These are phyloP conservation scores for Eumerus sabulonum DNA, from an alignment of 2,888 invertebrate species.

Conservation along the genomic window DNA sequence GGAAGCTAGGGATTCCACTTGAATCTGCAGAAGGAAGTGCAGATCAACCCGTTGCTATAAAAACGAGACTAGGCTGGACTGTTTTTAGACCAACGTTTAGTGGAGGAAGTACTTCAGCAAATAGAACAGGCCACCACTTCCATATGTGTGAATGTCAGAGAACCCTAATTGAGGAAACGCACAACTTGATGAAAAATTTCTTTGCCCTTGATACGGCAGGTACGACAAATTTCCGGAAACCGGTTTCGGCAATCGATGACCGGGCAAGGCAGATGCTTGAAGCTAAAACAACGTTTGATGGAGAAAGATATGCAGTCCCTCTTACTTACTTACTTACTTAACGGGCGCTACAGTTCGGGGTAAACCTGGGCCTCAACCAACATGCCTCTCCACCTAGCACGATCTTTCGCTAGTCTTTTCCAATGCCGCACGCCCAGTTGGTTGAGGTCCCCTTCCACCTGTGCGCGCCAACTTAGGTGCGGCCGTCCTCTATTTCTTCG, in stretches of 20 bases:
- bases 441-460: too few relatives aligned
- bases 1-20: background rate
- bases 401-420: too few relatives aligned
- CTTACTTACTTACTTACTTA: too few relatives aligned
- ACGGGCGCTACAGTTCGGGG: too few relatives aligned
- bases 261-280: background rate
- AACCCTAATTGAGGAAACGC: background rate
- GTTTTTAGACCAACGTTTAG: background rate
- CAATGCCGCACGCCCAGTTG: too few relatives aligned
- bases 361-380: too few relatives aligned
- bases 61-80: background rate
- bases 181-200: slow-evolving; percentile 4
- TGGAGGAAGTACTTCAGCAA: background rate
- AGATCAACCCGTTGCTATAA: slow-evolving; percentile 1
- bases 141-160: background rate
- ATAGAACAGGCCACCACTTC: background rate
- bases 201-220: slow-evolving; percentile 1
- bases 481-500: too few relatives aligned
- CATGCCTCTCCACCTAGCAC: too few relatives aligned
- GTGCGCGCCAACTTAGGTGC: too few relatives aligned
- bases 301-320: background rate
- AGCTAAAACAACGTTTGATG: background rate
- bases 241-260: background rate
- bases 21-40: background rate
- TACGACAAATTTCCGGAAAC: background rate